These are phyloP conservation scores for Ferrisia virgata DNA, from an alignment of 2,888 invertebrate species.

Conservation along the genomic window DNA sequence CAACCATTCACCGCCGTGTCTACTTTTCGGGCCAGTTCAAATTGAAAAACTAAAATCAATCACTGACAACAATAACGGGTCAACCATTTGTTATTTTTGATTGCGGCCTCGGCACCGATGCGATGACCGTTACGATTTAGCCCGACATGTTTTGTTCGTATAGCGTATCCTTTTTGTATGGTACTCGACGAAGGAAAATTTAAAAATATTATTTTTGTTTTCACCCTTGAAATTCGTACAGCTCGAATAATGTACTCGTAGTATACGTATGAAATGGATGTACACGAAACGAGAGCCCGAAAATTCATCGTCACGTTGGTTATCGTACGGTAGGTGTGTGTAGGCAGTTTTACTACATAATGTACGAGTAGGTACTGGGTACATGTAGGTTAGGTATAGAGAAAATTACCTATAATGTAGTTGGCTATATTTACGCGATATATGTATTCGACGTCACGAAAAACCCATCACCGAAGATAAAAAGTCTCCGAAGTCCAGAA, in stretches of 20 bases:
- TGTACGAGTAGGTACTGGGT: too few relatives aligned
- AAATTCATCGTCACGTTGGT: neutral
- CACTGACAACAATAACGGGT: slow-evolving; percentile 7
- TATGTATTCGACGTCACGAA: neutral
- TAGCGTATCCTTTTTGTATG: neutral
- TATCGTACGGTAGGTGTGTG: too few relatives aligned
- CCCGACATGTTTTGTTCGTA: neutral
- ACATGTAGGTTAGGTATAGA: too few relatives aligned
- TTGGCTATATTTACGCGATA: neutral
- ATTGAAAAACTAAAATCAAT: slow-evolving; percentile 26
- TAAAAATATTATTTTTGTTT: neutral
- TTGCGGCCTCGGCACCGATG: neutral
- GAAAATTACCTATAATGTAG: too few relatives aligned
- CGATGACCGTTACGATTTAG: neutral
- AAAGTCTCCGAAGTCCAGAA: neutral
- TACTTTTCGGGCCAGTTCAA: neutral
- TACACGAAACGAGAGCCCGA: neutral
- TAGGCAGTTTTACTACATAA: too few relatives aligned
- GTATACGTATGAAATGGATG: too few relatives aligned
- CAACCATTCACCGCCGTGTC: too few relatives aligned
- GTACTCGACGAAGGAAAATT: neutral
- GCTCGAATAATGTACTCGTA: too few relatives aligned
- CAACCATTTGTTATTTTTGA: slow-evolving; percentile 17
- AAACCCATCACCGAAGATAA: neutral
- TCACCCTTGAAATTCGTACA: neutral